Percentiles rank a stretch among this genome's conserved stretches.
These are phyloP conservation scores for Rhagium mordax DNA, from an alignment of 2,888 invertebrate species.

Conservation along the genomic window DNA sequence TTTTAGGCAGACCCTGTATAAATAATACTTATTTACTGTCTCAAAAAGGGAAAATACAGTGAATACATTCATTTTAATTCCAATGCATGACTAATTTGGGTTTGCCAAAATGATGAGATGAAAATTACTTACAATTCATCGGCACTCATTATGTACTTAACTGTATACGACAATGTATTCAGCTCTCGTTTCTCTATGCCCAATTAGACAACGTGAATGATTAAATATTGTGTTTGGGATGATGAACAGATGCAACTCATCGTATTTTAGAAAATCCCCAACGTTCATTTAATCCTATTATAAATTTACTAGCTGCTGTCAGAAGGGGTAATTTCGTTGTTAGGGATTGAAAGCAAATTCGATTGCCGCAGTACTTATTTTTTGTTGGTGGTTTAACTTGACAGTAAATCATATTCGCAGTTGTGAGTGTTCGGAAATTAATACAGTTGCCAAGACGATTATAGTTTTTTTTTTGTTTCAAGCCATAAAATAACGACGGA, in stretches of 20 bases:
- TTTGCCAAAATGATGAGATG: neutral
- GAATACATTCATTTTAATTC: no score
- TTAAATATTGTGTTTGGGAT: neutral
- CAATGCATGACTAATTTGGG: neutral
- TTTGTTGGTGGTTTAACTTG: neutral
- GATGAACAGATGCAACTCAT: constrained; percentile 7
- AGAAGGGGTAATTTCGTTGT: neutral
- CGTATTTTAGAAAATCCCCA: constrained; percentile 14
- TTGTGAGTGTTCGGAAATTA: neutral
- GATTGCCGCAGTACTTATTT: neutral
- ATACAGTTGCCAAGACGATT: neutral
- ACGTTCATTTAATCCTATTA: constrained; percentile 21
- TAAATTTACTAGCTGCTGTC: constrained; percentile 8
- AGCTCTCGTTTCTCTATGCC: neutral
- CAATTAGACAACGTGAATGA: neutral
- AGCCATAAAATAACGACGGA: no score
- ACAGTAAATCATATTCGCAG: neutral
- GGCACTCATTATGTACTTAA: neutral
- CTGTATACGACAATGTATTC: neutral
- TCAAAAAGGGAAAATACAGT: no score
- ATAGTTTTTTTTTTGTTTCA: neutral
- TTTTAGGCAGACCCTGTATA: no score
- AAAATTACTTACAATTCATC: neutral
- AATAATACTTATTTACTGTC: no score
- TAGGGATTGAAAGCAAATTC: neutral